Percentiles rank a stretch among this genome's conserved stretches.
Evolutionary conservation across 2,113 vertebrate species (phyloP).

Genomic region (Indicator maculatus): DNA sequence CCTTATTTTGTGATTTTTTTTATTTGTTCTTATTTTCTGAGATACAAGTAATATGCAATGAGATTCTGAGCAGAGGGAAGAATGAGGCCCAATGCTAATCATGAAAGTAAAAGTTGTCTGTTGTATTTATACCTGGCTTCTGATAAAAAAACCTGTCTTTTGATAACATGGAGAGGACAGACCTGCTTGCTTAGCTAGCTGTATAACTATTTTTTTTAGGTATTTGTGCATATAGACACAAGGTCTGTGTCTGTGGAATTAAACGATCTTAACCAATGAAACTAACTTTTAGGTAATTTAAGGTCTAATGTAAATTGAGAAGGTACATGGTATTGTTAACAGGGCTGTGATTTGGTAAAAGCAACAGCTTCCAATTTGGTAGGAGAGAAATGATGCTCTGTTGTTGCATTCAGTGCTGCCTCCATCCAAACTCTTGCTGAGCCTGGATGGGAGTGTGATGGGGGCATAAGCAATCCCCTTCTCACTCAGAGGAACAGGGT

Average conservation of each 20-base stretch:
- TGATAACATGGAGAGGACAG: not conserved
- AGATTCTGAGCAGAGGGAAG: not conserved
- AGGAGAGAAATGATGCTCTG: not conserved
- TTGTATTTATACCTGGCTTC: not conserved
- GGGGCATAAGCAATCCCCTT: not conserved
- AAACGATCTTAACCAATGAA: not conserved
- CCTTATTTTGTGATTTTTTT: not conserved
- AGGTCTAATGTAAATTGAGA: not conserved
- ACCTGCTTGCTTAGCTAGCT: not conserved
- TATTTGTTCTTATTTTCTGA: not conserved
- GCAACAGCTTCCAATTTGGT: not conserved
- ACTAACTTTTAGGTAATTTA: not conserved
- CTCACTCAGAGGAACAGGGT: not conserved
- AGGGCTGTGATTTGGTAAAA: not conserved
- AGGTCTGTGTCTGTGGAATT: not conserved
- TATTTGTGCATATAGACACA: not conserved
- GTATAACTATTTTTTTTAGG: not conserved
- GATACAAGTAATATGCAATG: not conserved
- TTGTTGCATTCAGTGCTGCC: rapidly evolving
- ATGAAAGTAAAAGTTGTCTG: not conserved
- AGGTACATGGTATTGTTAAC: not conserved
- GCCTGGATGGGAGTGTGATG: too few relatives aligned
- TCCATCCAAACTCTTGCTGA: rapidly evolving
- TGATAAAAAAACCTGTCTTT: not conserved
- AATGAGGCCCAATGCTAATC: not conserved